Percentiles rank a stretch among this genome's conserved stretches.
These are phyloP conservation scores for Todiramphus chloris DNA, from an alignment of 2,113 vertebrate species.

Conservation along the genomic window DNA sequence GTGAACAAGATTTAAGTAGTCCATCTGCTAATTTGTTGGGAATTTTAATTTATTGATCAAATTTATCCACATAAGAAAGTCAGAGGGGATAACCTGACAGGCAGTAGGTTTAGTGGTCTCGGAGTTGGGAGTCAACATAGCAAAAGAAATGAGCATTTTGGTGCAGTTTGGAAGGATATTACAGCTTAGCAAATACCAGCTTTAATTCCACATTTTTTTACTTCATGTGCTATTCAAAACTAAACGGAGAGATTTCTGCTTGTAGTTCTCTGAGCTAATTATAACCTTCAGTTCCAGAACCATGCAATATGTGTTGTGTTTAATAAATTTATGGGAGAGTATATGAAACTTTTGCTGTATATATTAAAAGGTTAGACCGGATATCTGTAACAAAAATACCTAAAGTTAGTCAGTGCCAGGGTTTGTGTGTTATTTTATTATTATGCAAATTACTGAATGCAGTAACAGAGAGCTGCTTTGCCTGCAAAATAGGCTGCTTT, in stretches of 20 bases:
- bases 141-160: not conserved
- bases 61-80: not conserved
- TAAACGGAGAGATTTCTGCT: not conserved
- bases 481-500: slow-evolving; percentile 69
- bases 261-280: not conserved
- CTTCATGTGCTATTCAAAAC: not conserved
- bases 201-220: not conserved
- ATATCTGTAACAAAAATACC: slow-evolving; percentile 33
- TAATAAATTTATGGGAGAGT: not conserved
- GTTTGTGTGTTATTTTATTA: slow-evolving; percentile 56
- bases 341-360: not conserved
- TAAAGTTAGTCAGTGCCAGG: not conserved
- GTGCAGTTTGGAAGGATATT: not conserved
- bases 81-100: not conserved
- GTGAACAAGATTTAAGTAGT: not conserved
- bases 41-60: not conserved
- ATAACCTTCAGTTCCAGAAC: not conserved
- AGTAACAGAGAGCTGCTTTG: slow-evolving; percentile 47
- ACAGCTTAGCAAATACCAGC: not conserved
- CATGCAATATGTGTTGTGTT: not conserved
- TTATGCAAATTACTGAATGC: slow-evolving; percentile 53
- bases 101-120: not conserved
- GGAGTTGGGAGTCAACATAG: not conserved
- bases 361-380: not conserved
- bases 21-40: not conserved